A percentile compares a stretch with the other conserved stretches of the same genome.
phyloP scores from a whole-genome alignment of 2,888 invertebrate genomes.

The Pomacea canaliculata region DNA sequence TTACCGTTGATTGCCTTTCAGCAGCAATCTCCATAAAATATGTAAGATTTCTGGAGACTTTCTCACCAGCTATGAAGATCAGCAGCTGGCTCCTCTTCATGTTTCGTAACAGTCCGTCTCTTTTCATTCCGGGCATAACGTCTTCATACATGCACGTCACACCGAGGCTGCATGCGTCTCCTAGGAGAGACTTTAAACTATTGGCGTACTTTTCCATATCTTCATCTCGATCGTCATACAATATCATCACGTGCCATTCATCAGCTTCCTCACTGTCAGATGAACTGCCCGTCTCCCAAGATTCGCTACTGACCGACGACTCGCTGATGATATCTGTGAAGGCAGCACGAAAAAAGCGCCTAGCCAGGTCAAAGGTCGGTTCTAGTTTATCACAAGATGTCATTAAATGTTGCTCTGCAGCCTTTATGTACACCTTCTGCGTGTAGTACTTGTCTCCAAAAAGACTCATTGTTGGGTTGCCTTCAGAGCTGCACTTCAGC shows the following conservation, averaged over 20 bases:
- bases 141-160: constrained; percentile 10
- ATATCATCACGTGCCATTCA: constrained; percentile 6
- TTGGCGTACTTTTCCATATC: neutral
- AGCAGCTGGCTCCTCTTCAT: constrained; percentile 16
- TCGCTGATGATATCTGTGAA: neutral
- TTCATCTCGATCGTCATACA: constrained; percentile 4
- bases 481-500: constrained; percentile 3
- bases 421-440: constrained; percentile 15
- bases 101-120: constrained; percentile 1
- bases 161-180: constrained; percentile 1
- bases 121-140: neutral
- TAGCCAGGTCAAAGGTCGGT: neutral
- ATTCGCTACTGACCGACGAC: neutral
- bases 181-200: neutral
- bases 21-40: too few species aligned
- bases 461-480: neutral
- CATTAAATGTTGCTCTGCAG: constrained; percentile 4
- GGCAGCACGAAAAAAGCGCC: neutral
- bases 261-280: neutral
- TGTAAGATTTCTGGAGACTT: neutral
- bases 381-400: neutral
- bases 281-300: neutral
- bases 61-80: neutral
- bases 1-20: too few species aligned
- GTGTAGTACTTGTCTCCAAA: constrained; percentile 8